A percentile compares a stretch with the other conserved stretches of the same genome.
phyloP scores from a whole-genome alignment of 2,113 vertebrate genomes.

The Grallaria varia region DNA sequence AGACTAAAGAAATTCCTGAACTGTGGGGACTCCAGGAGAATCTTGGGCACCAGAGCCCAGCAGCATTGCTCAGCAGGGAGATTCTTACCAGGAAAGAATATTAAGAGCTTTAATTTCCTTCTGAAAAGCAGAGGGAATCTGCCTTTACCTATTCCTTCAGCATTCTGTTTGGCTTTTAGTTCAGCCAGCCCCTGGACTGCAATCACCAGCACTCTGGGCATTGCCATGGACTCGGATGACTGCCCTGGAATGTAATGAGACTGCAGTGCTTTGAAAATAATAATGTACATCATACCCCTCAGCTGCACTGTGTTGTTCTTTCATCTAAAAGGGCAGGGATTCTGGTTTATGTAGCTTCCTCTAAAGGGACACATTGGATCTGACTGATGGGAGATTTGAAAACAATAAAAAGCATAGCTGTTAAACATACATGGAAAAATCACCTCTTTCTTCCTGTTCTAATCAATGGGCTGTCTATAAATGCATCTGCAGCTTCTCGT shows the following conservation, averaged over 20 bases:
- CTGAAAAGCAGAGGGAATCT: background rate
- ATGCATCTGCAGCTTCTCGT: background rate
- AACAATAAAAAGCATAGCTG: background rate
- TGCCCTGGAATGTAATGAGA: conserved; percentile 13
- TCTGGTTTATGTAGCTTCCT: background rate
- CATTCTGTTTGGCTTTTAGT: background rate
- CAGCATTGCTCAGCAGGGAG: background rate
- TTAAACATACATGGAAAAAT: background rate
- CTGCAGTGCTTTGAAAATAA: background rate
- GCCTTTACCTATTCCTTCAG: background rate
- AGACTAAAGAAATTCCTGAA: background rate
- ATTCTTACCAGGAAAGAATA: background rate
- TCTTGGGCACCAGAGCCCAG: background rate
- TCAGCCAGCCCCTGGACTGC: background rate
- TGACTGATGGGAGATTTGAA: background rate
- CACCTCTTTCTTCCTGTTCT: background rate
- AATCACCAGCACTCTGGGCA: background rate
- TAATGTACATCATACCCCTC: background rate
- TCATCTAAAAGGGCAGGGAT: background rate
- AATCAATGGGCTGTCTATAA: background rate
- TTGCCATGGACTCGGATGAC: background rate
- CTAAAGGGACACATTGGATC: background rate
- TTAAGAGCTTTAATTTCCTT: background rate
- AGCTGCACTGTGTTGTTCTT: background rate
- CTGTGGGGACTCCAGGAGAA: background rate